Base-by-base conservation (phyloP, 2,888 invertebrate species). In the Eueremaeus valkanovi region DNA sequence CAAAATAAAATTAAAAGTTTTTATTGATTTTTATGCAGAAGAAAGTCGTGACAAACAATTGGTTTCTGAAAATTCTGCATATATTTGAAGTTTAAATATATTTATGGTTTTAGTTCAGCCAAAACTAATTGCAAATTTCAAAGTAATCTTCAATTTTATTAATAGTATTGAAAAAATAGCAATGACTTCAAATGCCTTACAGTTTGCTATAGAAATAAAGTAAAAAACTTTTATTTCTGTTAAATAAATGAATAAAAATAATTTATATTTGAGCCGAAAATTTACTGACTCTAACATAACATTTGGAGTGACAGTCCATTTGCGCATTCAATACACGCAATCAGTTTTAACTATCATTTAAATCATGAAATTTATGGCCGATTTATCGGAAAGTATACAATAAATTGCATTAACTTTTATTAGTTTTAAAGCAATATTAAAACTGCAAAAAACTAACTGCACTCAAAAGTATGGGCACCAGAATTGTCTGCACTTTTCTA, bases 361-460 rank as follows among this genome's bases (percentile, higher is more conserved):
- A 55, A 55, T 27, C 55, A 55, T 55, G 55, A 55, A 55, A 24
- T 55, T 55, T 55, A 55, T 55, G 55, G 24, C 55, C 55, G 24
- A 27, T 55, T 55, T 55, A 55, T 9, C 6, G 1, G 55, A 13
- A 27, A 55, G 24, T 55, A 55, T 55, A 55, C 55, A 55, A 55
- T 55, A 55, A 33, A 63, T 33, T 33, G 63, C 29, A 63, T 63
- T 63, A 33, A 63, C 31, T 24, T 36, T 29, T 29, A 63, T 63
- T 63, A 33, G 31, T 33, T 63, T 63, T 33, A 36, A 63, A 63
- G 33, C 18, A 63, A 13, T 9, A 18, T 29, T 36, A 63, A 33
- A 63, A 33, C 5, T 63, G 21, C 11, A 18, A 33, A 63, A 21
- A 33, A 33, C 36, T 24, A 63, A 63, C 31, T 33, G 18, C 63